A percentile compares a stretch with the other conserved stretches of the same genome.
phyloP scores from a whole-genome alignment of 2,888 invertebrate genomes.

The Orthosia gracilis region DNA sequence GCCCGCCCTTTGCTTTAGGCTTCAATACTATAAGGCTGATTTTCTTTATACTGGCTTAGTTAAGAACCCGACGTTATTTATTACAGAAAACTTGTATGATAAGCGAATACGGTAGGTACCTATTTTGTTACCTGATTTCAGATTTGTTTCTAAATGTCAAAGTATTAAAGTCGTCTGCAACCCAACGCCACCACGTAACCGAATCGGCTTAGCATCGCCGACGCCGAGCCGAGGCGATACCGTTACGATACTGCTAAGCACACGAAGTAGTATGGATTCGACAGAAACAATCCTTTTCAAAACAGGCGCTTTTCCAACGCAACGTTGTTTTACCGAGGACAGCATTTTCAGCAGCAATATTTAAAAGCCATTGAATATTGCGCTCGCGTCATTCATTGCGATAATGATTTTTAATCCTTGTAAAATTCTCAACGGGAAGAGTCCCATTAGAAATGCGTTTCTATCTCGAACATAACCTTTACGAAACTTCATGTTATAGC shows the following conservation, averaged over 20 bases:
- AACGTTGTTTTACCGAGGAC: neutral
- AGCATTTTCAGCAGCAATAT: neutral
- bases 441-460: neutral
- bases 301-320: neutral
- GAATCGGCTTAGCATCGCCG: neutral
- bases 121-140: conserved; percentile 1
- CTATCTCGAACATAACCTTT: neutral
- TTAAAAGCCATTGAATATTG: neutral
- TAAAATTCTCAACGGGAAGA: neutral
- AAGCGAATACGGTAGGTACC: conserved; percentile 15
- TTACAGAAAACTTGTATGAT: conserved; percentile 31
- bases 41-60: conserved; percentile 53
- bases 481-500: conserved; percentile 17
- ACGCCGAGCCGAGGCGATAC: neutral
- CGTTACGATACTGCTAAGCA: neutral
- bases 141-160: conserved; percentile 2
- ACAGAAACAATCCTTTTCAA: neutral
- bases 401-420: neutral
- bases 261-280: neutral
- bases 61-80: conserved; percentile 41
- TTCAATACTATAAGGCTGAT: conserved; percentile 63
- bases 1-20: conserved; percentile 25
- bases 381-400: neutral
- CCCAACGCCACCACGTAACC: neutral
- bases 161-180: neutral